phyloP scores from a whole-genome alignment of 64 coral and sea anemone species.

The Stichodactyla mertensii region DNA sequence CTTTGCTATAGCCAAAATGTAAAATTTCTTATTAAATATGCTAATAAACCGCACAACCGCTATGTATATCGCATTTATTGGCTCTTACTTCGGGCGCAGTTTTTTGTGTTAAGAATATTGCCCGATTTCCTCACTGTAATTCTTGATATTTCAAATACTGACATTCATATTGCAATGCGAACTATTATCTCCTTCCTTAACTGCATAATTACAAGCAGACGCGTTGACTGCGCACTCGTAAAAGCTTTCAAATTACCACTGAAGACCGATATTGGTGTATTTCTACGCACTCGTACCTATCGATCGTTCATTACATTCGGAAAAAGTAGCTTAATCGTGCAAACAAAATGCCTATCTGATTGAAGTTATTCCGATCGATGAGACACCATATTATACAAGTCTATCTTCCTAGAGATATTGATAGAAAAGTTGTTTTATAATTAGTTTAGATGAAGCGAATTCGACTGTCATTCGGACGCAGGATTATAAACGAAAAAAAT shows the following conservation, averaged over 20 bases:
- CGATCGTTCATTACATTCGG: not conserved
- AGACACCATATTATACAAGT: too few relatives aligned
- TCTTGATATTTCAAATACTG: not conserved
- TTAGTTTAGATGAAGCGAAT: too few relatives aligned
- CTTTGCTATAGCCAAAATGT: not conserved
- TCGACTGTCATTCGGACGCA: too few relatives aligned
- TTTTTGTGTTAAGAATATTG: not conserved
- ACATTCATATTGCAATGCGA: not conserved
- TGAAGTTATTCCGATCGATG: not conserved
- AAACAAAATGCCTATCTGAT: not conserved
- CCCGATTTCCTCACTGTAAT: too few relatives aligned
- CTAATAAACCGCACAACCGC: not conserved
- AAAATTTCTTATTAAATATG: not conserved
- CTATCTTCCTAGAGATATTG: not conserved
- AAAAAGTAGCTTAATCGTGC: not conserved
- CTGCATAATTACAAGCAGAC: not conserved
- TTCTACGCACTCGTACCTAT: not conserved
- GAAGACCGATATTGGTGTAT: not conserved
- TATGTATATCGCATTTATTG: too few relatives aligned
- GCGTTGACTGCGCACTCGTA: not conserved
- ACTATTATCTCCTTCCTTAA: not conserved
- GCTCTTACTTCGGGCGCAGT: not conserved
- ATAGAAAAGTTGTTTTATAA: not conserved
- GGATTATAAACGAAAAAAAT: too few relatives aligned
- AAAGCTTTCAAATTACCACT: not conserved